These are phyloP conservation scores for Myodes glareolus DNA, from an alignment of 2,113 vertebrate genomes.

Conservation along the genomic window DNA sequence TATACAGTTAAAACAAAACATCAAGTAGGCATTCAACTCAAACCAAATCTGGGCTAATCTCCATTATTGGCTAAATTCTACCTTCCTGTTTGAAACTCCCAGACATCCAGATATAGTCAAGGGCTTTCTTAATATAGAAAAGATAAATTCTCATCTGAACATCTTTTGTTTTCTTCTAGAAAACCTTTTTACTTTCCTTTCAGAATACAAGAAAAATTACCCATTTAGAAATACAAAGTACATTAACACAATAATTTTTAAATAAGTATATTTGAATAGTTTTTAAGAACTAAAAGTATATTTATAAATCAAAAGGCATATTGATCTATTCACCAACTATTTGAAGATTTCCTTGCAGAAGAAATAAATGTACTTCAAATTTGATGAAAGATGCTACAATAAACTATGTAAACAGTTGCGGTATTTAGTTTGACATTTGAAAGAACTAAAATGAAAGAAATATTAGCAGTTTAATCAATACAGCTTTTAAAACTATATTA, in stretches of 20 bases:
- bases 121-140: background rate
- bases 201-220: slow-evolving; percentile 32
- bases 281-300: slow-evolving; percentile 29
- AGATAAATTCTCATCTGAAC: slow-evolving; percentile 25
- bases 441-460: slow-evolving; percentile 40
- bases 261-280: background rate
- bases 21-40: background rate
- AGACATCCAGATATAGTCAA: background rate
- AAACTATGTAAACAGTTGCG: background rate
- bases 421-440: slow-evolving; percentile 34
- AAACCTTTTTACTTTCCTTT: background rate
- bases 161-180: slow-evolving; percentile 10
- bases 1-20: slow-evolving; percentile 2
- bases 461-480: background rate
- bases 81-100: background rate
- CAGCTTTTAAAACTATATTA: background rate
- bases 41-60: slow-evolving; percentile 29
- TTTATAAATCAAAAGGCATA: background rate
- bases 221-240: slow-evolving; percentile 30
- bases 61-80: background rate
- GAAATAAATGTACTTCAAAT: slow-evolving; percentile 13
- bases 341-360: slow-evolving; percentile 1
- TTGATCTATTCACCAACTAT: background rate
- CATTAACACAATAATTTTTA: background rate
- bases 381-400: background rate